Percentiles rank a stretch among this genome's conserved stretches.
phyloP scores from a whole-genome alignment of 2,113 vertebrate genomes.

The Hemichromis elongatus region DNA sequence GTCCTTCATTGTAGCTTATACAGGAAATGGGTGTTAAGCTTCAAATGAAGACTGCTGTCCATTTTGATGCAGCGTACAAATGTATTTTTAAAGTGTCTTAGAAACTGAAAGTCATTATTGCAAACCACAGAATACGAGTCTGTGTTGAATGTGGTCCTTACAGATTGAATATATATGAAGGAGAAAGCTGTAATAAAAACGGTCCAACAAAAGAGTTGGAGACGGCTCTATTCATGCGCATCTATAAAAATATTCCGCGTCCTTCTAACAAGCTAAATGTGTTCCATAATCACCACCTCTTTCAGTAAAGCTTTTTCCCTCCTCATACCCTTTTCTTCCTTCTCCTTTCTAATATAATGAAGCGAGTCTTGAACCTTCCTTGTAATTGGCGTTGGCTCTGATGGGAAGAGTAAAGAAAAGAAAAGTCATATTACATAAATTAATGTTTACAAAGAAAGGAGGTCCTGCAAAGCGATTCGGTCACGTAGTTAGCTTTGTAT shows the following conservation, averaged over 20 bases:
- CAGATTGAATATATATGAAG: neutral
- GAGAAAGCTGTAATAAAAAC: neutral
- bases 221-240: slow-evolving; percentile 15
- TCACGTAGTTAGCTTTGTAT: slow-evolving; percentile 20
- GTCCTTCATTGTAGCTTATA: neutral
- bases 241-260: slow-evolving; percentile 3
- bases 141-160: neutral
- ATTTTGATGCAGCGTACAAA: neutral
- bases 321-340: neutral
- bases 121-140: accelerated
- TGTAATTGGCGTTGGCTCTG: slow-evolving; percentile 67
- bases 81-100: neutral
- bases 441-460: slow-evolving; percentile 32
- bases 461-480: slow-evolving; percentile 27
- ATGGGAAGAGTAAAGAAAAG: neutral
- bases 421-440: slow-evolving; percentile 35
- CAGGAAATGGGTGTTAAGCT: neutral
- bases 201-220: slow-evolving; percentile 17
- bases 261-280: slow-evolving; percentile 31
- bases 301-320: slow-evolving; percentile 8
- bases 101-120: neutral
- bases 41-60: neutral
- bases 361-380: slow-evolving; percentile 65
- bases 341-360: slow-evolving; percentile 56
- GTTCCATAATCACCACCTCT: slow-evolving; percentile 25